Conservation (phyloP, 2,888 invertebrate species). For the Leuctra nigra region DNA sequence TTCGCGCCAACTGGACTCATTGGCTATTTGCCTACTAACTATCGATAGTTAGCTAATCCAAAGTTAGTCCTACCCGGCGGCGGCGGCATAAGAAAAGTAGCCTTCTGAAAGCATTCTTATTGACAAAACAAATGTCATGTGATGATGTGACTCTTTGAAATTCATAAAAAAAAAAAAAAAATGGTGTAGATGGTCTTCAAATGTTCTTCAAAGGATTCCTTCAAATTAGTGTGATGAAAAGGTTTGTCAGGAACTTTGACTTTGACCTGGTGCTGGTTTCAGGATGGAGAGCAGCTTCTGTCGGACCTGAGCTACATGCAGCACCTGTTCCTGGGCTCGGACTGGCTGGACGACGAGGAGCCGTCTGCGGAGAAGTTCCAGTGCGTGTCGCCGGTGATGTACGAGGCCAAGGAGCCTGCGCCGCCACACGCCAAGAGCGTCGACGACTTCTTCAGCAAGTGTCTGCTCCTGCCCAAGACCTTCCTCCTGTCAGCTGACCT, state of each 20-base stretch:
- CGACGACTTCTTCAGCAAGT: conserved; percentile 6
- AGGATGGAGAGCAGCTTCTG: conserved; percentile 56
- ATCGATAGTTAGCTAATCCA: no score
- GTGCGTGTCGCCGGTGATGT: conserved; percentile 10
- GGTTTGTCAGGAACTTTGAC: not conserved
- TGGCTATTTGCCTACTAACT: no score
- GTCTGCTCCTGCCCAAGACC: not conserved
- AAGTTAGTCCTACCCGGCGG: no score
- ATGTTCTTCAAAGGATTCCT: no score
- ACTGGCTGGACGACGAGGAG: conserved; percentile 18
- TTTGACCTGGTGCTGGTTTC: conserved; percentile 33
- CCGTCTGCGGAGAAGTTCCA: conserved; percentile 14
- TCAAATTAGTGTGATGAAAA: no score
- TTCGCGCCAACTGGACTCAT: no score
- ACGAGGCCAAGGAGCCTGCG: conserved; percentile 8
- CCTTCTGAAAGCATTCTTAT: no score
- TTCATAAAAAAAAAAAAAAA: no score
- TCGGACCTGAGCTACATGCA: conserved; percentile 52
- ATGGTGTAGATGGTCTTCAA: no score
- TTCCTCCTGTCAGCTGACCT: conserved; percentile 9
- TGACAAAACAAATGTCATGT: no score
- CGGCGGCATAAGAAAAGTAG: no score
- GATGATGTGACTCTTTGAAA: no score
- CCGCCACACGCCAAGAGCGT: conserved; percentile 1
- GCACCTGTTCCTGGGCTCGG: conserved; percentile 41